Percentiles rank a stretch among this genome's conserved stretches.
Evolutionary conservation across 2,888 invertebrate species (phyloP).

Genomic region (Alentia gelatinosa): DNA sequence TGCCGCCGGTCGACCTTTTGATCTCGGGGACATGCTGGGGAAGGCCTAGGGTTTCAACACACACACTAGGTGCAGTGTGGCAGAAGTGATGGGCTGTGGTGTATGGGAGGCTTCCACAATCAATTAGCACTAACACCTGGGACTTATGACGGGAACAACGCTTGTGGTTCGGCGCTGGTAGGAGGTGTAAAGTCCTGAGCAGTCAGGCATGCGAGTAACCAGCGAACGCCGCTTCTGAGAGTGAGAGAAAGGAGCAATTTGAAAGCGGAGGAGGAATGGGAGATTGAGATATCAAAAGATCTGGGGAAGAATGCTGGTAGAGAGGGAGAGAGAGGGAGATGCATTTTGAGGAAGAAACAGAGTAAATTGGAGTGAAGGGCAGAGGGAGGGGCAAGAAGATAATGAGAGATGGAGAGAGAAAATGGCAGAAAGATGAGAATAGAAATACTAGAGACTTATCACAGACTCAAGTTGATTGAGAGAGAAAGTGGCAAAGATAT

Average conservation of each 20-base stretch:
- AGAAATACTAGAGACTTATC: no score
- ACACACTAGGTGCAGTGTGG: background rate
- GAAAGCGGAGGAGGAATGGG: no score
- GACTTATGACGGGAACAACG: background rate
- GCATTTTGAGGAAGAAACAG: background rate
- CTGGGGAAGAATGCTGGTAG: background rate
- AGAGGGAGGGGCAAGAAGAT: background rate
- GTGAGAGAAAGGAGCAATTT: no score
- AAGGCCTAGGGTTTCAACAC: background rate
- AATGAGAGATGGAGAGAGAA: background rate
- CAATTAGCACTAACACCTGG: background rate
- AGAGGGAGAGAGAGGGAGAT: background rate
- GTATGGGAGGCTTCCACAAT: background rate
- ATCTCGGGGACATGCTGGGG: background rate
- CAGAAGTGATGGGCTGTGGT: background rate
- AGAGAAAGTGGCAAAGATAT: no score
- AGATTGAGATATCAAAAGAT: background rate
- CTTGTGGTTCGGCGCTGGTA: background rate
- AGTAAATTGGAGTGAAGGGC: background rate
- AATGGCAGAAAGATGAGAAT: no score
- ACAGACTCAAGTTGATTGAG: no score
- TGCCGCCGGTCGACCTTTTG: background rate
- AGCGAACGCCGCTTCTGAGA: background rate
- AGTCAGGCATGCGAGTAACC: background rate
- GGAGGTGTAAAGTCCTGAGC: background rate